These are phyloP conservation scores for Cheilosia vernalis DNA, from an alignment of 2,888 invertebrate genomes.

Conservation along the genomic window DNA sequence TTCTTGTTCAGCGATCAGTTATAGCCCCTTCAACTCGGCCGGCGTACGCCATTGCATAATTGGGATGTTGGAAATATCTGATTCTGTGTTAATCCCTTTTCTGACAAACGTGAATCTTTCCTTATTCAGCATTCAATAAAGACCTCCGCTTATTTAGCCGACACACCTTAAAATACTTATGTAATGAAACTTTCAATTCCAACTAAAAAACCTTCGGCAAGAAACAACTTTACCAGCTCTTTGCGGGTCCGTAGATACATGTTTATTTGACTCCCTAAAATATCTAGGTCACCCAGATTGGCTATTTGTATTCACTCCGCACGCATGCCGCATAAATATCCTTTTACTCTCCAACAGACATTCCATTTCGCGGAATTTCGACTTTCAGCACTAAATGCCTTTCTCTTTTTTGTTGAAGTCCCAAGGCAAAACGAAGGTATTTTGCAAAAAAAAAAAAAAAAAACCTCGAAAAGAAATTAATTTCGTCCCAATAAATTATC, in stretches of 20 bases:
- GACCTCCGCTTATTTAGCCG: no score
- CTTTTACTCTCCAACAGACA: slow-evolving; percentile 33
- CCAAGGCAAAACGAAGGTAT: slow-evolving; percentile 1
- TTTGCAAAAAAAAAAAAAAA: slow-evolving; percentile 48
- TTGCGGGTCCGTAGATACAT: slow-evolving; percentile 1
- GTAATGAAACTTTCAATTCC: slow-evolving; percentile 28
- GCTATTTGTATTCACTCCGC: slow-evolving; percentile 46
- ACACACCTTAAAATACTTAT: background rate
- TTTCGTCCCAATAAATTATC: slow-evolving; percentile 63
- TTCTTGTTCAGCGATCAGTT: no score
- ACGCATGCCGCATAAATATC: slow-evolving; percentile 51
- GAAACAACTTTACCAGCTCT: background rate
- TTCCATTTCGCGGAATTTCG: slow-evolving; percentile 35
- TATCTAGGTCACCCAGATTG: slow-evolving; percentile 52
- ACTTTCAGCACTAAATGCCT: slow-evolving; percentile 48
- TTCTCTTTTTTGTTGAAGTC: slow-evolving; percentile 57
- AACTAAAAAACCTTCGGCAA: slow-evolving; percentile 14
- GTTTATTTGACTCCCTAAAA: slow-evolving; percentile 39
- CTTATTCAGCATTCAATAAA: no score
- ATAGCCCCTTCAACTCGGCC: no score
- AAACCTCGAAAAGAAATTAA: slow-evolving; percentile 53
- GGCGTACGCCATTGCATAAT: no score
- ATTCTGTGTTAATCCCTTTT: no score
- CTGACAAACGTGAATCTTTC: no score
- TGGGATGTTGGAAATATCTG: no score